These are phyloP conservation scores for Noctua comes DNA, from an alignment of 2,888 invertebrate species.

Conservation along the genomic window DNA sequence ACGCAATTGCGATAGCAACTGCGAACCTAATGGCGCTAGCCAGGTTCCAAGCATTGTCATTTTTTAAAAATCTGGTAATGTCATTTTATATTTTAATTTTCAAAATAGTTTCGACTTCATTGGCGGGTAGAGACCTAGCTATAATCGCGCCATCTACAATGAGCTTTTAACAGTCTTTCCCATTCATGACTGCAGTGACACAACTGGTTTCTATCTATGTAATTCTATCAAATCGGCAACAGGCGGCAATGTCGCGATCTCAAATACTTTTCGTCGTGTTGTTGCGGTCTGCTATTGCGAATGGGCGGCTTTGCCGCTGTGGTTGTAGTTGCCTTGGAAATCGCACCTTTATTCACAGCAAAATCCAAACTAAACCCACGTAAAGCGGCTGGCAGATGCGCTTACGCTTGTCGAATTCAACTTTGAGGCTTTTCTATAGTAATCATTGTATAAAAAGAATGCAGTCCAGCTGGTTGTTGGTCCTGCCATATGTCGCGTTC, in stretches of 20 bases:
- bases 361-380: slow-evolving; percentile 5
- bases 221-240: background rate
- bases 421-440: background rate
- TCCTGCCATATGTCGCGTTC: slow-evolving; percentile 38
- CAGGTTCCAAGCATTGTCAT: background rate
- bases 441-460: slow-evolving; percentile 14
- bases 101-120: background rate
- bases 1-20: background rate
- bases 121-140: background rate
- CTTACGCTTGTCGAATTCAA: background rate
- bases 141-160: background rate
- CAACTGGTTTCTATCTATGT: background rate
- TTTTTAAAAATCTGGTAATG: background rate
- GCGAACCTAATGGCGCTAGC: background rate
- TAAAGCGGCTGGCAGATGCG: background rate
- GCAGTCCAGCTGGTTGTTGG: background rate
- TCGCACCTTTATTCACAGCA: background rate
- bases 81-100: background rate
- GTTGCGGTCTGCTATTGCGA: background rate
- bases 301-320: background rate
- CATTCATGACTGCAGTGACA: background rate
- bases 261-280: background rate
- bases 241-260: background rate
- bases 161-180: background rate
- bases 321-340: background rate